These are phyloP conservation scores for Scortum barcoo DNA, from an alignment of 2,113 vertebrate species.

Conservation along the genomic window DNA sequence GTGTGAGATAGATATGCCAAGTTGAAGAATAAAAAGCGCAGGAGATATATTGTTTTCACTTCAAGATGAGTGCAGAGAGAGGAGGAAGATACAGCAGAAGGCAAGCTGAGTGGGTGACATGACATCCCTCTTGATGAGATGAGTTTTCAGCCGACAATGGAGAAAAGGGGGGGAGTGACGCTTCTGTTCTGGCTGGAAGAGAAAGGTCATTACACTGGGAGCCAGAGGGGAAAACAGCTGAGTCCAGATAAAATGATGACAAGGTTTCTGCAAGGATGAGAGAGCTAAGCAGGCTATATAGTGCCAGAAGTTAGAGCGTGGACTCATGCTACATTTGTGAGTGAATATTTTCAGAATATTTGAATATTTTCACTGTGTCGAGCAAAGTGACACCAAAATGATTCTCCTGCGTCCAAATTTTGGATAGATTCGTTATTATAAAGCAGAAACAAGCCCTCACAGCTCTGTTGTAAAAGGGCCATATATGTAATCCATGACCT, in stretches of 20 bases:
- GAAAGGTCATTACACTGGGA: conserved; percentile 65
- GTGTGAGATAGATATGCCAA: not conserved
- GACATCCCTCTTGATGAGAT: conserved; percentile 56
- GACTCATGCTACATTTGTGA: not conserved
- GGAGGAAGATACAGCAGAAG: conserved; percentile 7
- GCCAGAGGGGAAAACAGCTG: conserved; percentile 57
- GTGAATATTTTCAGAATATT: not conserved
- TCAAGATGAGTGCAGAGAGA: conserved; percentile 11
- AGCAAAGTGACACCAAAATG: not conserved
- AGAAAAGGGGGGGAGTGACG: conserved; percentile 48
- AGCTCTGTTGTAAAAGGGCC: not conserved
- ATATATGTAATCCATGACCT: conserved; percentile 7
- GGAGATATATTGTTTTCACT: not conserved
- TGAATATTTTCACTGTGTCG: not conserved
- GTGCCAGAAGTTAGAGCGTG: conserved; percentile 14
- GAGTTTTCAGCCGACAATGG: conserved; percentile 48
- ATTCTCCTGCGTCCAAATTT: not conserved
- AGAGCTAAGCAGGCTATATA: not conserved
- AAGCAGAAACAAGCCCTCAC: conserved; percentile 3
- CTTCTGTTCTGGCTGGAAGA: conserved; percentile 54
- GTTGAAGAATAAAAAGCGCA: conserved; percentile 23
- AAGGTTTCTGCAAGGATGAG: conserved; percentile 54
- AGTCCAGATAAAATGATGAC: conserved; percentile 55
- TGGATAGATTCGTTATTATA: not conserved
- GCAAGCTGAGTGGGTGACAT: conserved; percentile 42